Percentiles rank a stretch among this genome's conserved stretches.
phyloP scores from a whole-genome alignment of 1,140 invertebrate species.

The Euwallacea similis region DNA sequence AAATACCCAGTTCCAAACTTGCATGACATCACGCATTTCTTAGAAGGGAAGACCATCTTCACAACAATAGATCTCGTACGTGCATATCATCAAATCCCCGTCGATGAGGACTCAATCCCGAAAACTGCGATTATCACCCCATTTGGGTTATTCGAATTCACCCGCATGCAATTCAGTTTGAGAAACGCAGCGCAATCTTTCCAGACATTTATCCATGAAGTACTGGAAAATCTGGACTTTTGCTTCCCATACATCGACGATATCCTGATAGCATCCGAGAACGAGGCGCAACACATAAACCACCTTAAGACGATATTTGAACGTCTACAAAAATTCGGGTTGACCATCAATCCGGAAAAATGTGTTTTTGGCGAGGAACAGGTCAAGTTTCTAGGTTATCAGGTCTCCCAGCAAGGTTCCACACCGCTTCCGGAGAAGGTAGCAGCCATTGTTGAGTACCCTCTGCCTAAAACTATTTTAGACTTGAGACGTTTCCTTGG shows the following conservation, averaged over 20 bases:
- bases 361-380: not conserved
- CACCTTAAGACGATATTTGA: not conserved
- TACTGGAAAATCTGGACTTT: not conserved
- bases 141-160: slow-evolving; percentile 51
- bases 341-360: not conserved
- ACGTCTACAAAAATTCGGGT: not conserved
- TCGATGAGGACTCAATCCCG: slow-evolving; percentile 41
- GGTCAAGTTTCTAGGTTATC: not conserved
- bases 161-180: not conserved
- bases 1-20: not conserved
- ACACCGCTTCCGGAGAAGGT: not conserved
- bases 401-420: not conserved
- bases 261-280: not conserved
- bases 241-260: not conserved
- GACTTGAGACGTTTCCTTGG: slow-evolving; percentile 29
- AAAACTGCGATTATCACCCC: slow-evolving; percentile 42
- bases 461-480: not conserved
- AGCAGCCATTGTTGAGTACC: not conserved
- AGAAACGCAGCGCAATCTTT: not conserved
- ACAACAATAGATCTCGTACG: slow-evolving; percentile 54
- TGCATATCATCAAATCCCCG: slow-evolving; percentile 55
- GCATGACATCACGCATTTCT: not conserved
- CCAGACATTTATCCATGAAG: not conserved
- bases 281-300: not conserved
- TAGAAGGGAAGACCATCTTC: slow-evolving; percentile 49